Percentiles rank a stretch among this genome's conserved stretches.
phyloP scores from a whole-genome alignment of 2,888 invertebrate species.

The Coelopa pilipes region DNA sequence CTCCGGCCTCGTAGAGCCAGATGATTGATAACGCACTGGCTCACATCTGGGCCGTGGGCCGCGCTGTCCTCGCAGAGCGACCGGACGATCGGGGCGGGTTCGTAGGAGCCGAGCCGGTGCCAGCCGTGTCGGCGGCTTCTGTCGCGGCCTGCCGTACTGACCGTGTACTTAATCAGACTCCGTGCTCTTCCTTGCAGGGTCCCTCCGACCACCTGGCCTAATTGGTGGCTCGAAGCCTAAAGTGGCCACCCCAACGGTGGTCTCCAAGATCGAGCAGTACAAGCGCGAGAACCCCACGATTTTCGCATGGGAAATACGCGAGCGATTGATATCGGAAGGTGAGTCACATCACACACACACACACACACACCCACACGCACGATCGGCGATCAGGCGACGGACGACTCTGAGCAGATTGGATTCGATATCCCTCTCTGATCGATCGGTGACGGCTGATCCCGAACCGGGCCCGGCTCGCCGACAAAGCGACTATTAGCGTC shows the following conservation, averaged over 20 bases:
- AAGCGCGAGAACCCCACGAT: conserved; percentile 98
- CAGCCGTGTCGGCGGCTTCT: too few relatives aligned
- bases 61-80: too few relatives aligned
- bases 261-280: conserved; percentile 97
- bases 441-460: conserved; percentile 48
- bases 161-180: background rate
- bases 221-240: conserved; percentile 98
- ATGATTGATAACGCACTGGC: conserved; percentile 41
- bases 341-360: conserved; percentile 59
- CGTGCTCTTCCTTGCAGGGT: conserved; percentile 72
- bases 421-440: conserved; percentile 44
- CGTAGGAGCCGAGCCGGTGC: too few relatives aligned
- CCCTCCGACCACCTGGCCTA: conserved; percentile 87
- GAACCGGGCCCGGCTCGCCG: conserved; percentile 35
- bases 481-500: conserved; percentile 34
- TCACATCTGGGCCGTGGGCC: background rate
- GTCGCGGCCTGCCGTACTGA: background rate
- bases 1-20: conserved; percentile 23
- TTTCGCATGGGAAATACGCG: conserved; percentile 98
- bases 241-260: conserved; percentile 96
- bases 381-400: background rate
- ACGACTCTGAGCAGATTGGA: conserved; percentile 32
- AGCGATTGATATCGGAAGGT: conserved; percentile 97
- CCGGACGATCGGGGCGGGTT: too few relatives aligned
- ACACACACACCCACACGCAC: background rate